Evolutionary conservation across 2,113 vertebrate genomes (phyloP), one percentile per base, ranked within the genome.

Genomic region (Pseudois nayaur): DNA sequence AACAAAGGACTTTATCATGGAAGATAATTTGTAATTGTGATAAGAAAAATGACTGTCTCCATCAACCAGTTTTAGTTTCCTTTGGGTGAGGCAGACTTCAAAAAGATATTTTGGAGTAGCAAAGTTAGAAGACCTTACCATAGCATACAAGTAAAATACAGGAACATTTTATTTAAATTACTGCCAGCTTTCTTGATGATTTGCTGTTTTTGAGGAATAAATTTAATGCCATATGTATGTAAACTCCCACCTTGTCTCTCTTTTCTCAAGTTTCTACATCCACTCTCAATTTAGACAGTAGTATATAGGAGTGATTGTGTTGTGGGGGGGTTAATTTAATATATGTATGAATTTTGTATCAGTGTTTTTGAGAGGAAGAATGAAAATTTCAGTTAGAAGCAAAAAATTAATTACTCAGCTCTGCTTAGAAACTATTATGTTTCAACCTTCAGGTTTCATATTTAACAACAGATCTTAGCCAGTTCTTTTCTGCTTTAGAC

Each of bases 21-120:
- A 97, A 93, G 57, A 74, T 79, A 92, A 91, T 95, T 96, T 87
- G 62, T 95, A 91, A 91, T 87, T 96, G 50, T 94, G 59, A 91
- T 94, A 85, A 98, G 93, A 59, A 55, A 96, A 97, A 93, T 82
- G 21, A 78, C 29, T 79, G 14, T 74, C 31, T 89, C 16, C 25
- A 40, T 92, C 62, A 94, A 40, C 48, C 62, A 93, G 13, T 95
- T 94, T 82, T 94, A 88, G 76, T 94, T 95, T 96, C 64, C 87
- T 91, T 55, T 7, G 16, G 17, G 4, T 82, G 93, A 97, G 36
- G 48, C 36, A 45, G 2, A 90, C 87, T 96, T 98, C 15, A 87
- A 89, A 64, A 96, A 87, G 48, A 95, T 88, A 64, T 67, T 95
- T 96, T 76, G 85, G 55, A 76, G 21, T 74, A 78, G 48, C 67